Base-by-base conservation (phyloP, 2,888 invertebrate genomes). In the Allolobophora icterica region DNA sequence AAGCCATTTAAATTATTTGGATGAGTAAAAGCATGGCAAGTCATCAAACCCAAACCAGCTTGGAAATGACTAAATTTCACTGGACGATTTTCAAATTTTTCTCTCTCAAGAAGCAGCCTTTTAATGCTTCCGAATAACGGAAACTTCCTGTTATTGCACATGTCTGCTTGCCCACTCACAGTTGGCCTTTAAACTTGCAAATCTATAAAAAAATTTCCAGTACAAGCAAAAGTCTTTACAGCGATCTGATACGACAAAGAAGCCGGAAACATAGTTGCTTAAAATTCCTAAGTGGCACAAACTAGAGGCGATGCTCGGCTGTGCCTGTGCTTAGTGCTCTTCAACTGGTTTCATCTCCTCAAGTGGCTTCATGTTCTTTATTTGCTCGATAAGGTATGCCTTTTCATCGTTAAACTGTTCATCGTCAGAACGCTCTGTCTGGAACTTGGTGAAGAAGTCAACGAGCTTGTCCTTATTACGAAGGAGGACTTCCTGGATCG, bases 371-470 rank as follows among this genome's bases (percentile, higher is more conserved):
- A 99, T 97, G 97, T 99, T 99, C 96, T 98, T 98, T 96, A 99
- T 99, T 97, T 99, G 99, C 96, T 99, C 99, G 96, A 99, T 99
- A 96, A 99, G 97, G 96, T 99, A 99, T 95, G 99, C 99, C 96
- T 99, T 99, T 96, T 99, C 99, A 95, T 99, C 99, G 95, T 99
- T 99, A 96, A 99, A 99, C 96, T 99, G 99, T 96, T 99, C 99
- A 95, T 99, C 99, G 95, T 99, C 99, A 21, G 99, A 98, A 94
- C 99, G 97, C 95, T 99, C 99, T 94, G 99, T 99, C 96, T 99
- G 99, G 96, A 99, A 99, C 96, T 98, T 98, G 95, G 98, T 98
- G 94, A 99, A 97, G 96, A 99, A 99, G 95, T 99, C 99, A 94
- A 99, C 98, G 95, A 99, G 96, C 96, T 98, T 99, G 94, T 99